These are phyloP conservation scores for Tokudaia muenninki DNA, from an alignment of 2,797 vertebrate genomes.

Conservation along the genomic window DNA sequence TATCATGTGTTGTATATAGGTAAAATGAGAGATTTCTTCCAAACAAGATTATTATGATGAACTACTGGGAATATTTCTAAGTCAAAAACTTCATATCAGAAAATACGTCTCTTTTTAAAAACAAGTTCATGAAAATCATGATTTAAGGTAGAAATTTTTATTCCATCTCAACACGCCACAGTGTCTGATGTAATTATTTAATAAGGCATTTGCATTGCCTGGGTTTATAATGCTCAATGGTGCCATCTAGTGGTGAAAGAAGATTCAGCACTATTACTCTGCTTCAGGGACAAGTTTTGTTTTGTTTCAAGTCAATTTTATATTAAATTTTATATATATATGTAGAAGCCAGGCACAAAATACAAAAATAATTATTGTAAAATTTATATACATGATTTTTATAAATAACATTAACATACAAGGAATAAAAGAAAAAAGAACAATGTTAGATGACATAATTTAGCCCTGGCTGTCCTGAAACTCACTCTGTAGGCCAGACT, in stretches of 20 bases:
- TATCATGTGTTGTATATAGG: constrained; percentile 36
- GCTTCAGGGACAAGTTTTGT: background rate
- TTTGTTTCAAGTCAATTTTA: constrained; percentile 27
- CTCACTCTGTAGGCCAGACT: background rate
- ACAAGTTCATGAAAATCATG: background rate
- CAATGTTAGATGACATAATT: constrained; percentile 42
- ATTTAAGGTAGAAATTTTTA: background rate
- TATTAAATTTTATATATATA: no score
- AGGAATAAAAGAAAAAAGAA: constrained; percentile 27
- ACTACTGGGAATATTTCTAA: constrained; percentile 49
- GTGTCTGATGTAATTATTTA: background rate
- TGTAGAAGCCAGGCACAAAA: constrained; percentile 25
- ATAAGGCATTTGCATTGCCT: background rate
- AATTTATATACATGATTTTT: constrained; percentile 39
- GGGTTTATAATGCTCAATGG: constrained; percentile 58
- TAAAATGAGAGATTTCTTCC: constrained; percentile 25
- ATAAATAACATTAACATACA: background rate
- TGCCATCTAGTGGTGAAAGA: constrained; percentile 83
- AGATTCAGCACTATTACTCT: background rate
- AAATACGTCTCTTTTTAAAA: background rate
- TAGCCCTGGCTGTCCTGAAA: background rate
- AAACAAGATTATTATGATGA: constrained; percentile 41
- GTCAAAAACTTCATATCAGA: background rate
- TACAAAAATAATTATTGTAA: constrained; percentile 38
- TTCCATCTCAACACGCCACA: constrained; percentile 17